Percentiles rank a stretch among this genome's conserved stretches.
Evolutionary conservation across 2,113 vertebrate species (phyloP).

Genomic region (Bostrychus sinensis): DNA sequence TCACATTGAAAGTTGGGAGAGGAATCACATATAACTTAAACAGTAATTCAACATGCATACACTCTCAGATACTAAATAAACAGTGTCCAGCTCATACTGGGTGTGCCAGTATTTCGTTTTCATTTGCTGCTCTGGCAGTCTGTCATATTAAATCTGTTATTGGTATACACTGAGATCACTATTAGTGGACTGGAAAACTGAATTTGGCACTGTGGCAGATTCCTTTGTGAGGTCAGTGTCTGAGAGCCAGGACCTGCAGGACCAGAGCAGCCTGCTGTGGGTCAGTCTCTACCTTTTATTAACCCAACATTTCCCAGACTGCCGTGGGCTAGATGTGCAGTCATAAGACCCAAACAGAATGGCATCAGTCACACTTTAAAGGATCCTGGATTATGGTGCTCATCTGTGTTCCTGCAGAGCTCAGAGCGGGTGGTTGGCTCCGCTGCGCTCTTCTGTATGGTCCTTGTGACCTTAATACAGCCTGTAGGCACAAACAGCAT

Average conservation of each 20-base stretch:
- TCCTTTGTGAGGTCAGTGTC: conserved; percentile 72
- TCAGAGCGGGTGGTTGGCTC: conserved; percentile 64
- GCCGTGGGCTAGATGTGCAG: conserved; percentile 59
- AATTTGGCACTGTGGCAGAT: conserved; percentile 46
- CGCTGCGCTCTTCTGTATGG: conserved; percentile 48
- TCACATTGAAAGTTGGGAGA: conserved; percentile 6
- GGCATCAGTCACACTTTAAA: conserved; percentile 75
- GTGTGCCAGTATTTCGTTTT: conserved; percentile 60
- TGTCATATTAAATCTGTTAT: conserved; percentile 67
- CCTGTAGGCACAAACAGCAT: conserved; percentile 63
- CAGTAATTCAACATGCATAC: conserved; percentile 21
- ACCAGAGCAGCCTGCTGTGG: conserved; percentile 57
- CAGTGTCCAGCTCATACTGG: conserved; percentile 41
- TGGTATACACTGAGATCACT: conserved; percentile 59
- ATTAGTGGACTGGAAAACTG: conserved; percentile 63
- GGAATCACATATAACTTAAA: conserved; percentile 14
- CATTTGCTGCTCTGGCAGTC: conserved; percentile 60
- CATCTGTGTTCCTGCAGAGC: conserved; percentile 45
- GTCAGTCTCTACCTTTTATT: conserved; percentile 51
- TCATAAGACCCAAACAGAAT: conserved; percentile 70
- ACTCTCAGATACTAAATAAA: conserved; percentile 34
- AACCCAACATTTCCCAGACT: conserved; percentile 33
- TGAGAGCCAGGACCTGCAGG: conserved; percentile 50
- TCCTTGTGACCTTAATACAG: conserved; percentile 60
- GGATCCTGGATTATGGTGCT: conserved; percentile 69